Evolutionary conservation across 2,797 vertebrate species (phyloP).

Genomic region (Peromyscus aztecus): DNA sequence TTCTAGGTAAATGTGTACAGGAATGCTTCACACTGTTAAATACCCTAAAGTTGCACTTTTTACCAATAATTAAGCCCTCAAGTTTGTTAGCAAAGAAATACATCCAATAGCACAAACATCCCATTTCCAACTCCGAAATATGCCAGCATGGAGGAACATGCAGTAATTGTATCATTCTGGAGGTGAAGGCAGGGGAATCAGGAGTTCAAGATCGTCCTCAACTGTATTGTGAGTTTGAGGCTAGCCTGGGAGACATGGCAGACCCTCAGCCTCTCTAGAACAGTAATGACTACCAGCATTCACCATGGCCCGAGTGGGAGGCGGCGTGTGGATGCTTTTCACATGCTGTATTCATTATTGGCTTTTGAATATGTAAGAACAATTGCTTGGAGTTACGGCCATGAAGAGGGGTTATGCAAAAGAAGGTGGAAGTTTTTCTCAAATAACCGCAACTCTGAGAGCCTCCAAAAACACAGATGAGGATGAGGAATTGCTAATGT

Average conservation of each 20-base stretch:
- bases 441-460: background rate
- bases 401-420: background rate
- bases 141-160: background rate
- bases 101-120: background rate
- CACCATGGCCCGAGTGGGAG: background rate
- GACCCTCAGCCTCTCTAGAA: background rate
- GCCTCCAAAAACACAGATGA: background rate
- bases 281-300: background rate
- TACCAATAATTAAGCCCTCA: conserved; percentile 12
- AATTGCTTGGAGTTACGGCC: background rate
- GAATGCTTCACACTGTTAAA: background rate
- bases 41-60: background rate
- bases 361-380: background rate
- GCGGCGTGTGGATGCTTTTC: background rate
- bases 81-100: background rate
- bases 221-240: background rate
- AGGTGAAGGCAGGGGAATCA: background rate
- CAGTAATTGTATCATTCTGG: background rate
- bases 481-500: background rate
- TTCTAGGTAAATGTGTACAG: background rate
- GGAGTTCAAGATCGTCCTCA: background rate
- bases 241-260: background rate
- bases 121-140: background rate
- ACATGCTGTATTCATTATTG: background rate
- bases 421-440: background rate